Base-by-base conservation (phyloP, 1,140 invertebrate species). In the Drosophila ananassae region DNA sequence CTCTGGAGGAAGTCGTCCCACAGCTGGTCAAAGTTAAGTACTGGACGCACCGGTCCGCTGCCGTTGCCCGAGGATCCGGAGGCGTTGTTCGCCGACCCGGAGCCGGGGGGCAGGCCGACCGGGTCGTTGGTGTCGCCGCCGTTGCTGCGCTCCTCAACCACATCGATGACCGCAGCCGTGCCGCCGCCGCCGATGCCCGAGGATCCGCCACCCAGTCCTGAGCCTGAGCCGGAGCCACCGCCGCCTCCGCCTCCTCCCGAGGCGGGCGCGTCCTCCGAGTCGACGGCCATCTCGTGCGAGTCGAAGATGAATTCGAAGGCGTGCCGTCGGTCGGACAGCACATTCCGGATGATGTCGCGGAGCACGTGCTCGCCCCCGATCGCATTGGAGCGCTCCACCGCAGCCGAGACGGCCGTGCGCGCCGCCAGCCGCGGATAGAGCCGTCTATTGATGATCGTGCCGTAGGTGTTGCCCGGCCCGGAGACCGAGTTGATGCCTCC, bases 61-160 rank as follows among this genome's bases (percentile, higher is more conserved):
- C 37, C 13, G 7, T 46, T 17, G 10, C 54, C 50, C 0, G 41
- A 50, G 0, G 52, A 53, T 10, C 44, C 2, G 32, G 48, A 7
- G 25, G 17, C 3, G 41, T 6, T n/a, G 67, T 67, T 48, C 71
- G 10, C 17, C 0, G 62, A 41, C 74, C 5, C 91, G 79, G 56
- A 92, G 90, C 39, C 92, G 90, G 6, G 34, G 50, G 25, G 3
- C 25, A 53, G 58, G 46, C 0, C 44, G 8, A 10, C 44, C 5
- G 46, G 37, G 37, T 66, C 48, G 21, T 47, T 41, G 13, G 37
- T 48, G 2, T 77, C 64, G 2, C 51, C 48, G 10, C 52, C 54
- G 17, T 60, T 79, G 44, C 53, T 93, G 7, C 93, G 93, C 37
- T 93, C 93, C 0, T 92, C 85, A 4, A 92, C 93, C 25, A 93